A percentile compares a stretch with the other conserved stretches of the same genome.
Conservation (phyloP, 2,888 invertebrate species). For the Uropetala carovei region DNA sequence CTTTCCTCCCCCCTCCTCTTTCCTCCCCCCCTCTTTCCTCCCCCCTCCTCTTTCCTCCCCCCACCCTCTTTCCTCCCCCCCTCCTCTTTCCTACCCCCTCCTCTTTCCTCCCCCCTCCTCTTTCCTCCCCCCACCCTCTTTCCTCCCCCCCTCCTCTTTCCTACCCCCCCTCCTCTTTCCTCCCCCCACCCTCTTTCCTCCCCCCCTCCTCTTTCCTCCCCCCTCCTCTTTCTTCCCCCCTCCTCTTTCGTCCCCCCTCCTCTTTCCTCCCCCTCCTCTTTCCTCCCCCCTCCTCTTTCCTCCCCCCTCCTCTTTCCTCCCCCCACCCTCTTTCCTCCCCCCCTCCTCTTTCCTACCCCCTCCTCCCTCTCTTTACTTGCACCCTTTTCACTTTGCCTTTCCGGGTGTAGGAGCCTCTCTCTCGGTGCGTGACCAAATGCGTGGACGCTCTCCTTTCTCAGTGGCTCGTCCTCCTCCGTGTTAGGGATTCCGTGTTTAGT, state of each 20-base stretch:
- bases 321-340: background rate
- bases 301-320: background rate
- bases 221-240: background rate
- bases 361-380: background rate
- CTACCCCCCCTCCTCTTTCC: background rate
- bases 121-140: background rate
- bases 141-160: background rate
- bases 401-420: too few species aligned
- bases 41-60: background rate
- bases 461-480: too few species aligned
- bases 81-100: background rate
- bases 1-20: too few species aligned
- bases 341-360: background rate
- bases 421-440: too few species aligned
- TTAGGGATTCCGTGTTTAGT: too few species aligned
- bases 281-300: background rate
- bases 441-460: too few species aligned
- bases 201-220: background rate
- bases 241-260: background rate
- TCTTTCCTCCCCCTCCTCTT: background rate
- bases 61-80: too few species aligned
- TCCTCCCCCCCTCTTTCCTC: too few species aligned
- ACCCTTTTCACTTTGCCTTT: too few species aligned
- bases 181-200: background rate
- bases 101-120: background rate